Evolutionary conservation across 2,888 invertebrate genomes (phyloP), one percentile per base, ranked within the genome.

Genomic region (Dione vanillae): DNA sequence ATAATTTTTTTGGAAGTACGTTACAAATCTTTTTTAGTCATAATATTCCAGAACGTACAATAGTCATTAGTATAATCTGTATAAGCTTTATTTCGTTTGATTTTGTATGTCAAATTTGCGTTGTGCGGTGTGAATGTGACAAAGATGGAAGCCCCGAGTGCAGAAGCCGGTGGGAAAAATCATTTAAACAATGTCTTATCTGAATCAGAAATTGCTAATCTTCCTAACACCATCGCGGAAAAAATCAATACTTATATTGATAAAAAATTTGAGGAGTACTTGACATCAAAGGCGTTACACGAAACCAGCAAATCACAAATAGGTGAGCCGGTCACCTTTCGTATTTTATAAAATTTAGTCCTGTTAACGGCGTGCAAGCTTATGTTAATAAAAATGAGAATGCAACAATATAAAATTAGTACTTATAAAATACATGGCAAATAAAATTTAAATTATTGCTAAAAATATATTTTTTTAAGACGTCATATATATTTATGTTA

Each of bases 201-300:
- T 62, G 85, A 89, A 76, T 78, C 85, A 72, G 93, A 93, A 85
- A 78, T 91, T 71, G 80, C 85, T 59, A 82, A 78, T 75, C 78
- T 93, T 76, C 86, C 93, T 20, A 79, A 80, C 74, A 78, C 80
- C 49, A 78, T 92, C 76, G 86, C 85, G 67, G 81, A 94, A 77
- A 97, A 96, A 89, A 91, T 97, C 51, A 95, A 95, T 78, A 85
- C 78, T 6, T 92, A 89, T 74, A 91, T 92, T 79, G 92, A 92
- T 71, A 77, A 94, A 70, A 95, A 95, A 83, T 95, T 96, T 82
- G 96, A 96, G 79, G 96, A 96, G 84, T 95, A 95, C 76, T 92
- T 96, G 79, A 96, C 96, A 69, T 94, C 96, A 40, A 96, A 96
- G 87, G 97, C 96, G 3, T 93, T 96, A 41, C 95, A 95, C 74